Percentiles rank a stretch among this genome's conserved stretches.
These are phyloP conservation scores for Rynchops niger DNA, from an alignment of 2,113 vertebrate species.

Conservation along the genomic window DNA sequence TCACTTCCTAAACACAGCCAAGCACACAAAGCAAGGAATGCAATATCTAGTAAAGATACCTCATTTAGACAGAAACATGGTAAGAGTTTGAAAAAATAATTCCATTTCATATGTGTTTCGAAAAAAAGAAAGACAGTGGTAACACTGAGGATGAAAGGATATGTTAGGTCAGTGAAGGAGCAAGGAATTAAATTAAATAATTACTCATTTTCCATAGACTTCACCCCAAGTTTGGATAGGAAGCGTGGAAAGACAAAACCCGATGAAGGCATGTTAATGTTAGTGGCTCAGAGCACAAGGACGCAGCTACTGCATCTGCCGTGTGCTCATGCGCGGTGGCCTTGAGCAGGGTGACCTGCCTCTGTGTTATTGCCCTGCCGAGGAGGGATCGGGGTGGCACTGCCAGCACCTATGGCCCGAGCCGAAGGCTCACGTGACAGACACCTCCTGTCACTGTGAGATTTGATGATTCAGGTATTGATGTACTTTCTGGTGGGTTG, in stretches of 20 bases:
- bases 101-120: not conserved
- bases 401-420: fast-evolving
- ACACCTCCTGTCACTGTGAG: not conserved
- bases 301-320: not conserved
- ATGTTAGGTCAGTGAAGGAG: not conserved
- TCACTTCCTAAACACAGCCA: not conserved
- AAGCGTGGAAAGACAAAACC: not conserved
- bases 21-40: not conserved
- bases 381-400: fast-evolving
- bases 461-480: not conserved
- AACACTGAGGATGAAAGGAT: not conserved
- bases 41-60: not conserved
- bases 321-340: fast-evolving
- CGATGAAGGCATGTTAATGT: not conserved
- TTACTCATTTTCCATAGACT: not conserved
- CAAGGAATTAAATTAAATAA: not conserved
- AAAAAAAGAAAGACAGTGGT: not conserved
- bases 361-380: fast-evolving
- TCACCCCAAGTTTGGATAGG: not conserved
- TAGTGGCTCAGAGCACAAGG: fast-evolving
- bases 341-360: not conserved
- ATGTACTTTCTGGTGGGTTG: not conserved
- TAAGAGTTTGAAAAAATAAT: not conserved
- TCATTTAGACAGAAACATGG: not conserved
- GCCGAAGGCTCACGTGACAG: not conserved